A percentile compares a stretch with the other conserved stretches of the same genome.
Conservation (phyloP, 2,888 invertebrate genomes). For the Limulus polyphemus region DNA sequence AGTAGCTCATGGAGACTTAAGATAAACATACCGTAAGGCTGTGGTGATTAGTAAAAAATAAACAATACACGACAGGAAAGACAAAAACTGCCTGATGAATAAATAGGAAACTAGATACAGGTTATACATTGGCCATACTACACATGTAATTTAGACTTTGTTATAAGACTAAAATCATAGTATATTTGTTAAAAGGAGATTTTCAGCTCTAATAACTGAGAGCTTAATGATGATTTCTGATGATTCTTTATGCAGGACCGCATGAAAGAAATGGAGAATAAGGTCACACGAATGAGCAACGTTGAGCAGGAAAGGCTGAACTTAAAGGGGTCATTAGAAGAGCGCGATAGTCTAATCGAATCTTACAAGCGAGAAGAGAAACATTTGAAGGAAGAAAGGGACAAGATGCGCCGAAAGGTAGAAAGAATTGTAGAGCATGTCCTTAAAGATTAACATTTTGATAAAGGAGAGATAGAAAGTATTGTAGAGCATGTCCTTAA, state of each 20-base stretch:
- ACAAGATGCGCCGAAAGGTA: slow-evolving; percentile 32
- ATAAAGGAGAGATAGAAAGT: too few species aligned
- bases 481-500: too few species aligned
- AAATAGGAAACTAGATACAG: too few species aligned
- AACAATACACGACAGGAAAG: too few species aligned
- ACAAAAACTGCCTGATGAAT: too few species aligned
- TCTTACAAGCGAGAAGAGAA: slow-evolving; percentile 54
- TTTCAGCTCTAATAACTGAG: background rate
- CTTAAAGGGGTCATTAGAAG: slow-evolving; percentile 55
- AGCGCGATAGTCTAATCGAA: slow-evolving; percentile 59
- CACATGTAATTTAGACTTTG: too few species aligned
- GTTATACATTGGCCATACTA: too few species aligned
- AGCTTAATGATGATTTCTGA: slow-evolving; percentile 2
- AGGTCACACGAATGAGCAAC: slow-evolving; percentile 30
- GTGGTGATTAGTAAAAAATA: too few species aligned
- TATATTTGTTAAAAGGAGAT: background rate
- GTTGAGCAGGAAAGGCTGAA: slow-evolving; percentile 50
- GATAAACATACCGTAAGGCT: too few species aligned
- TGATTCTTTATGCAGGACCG: slow-evolving; percentile 36
- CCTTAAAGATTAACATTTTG: too few species aligned
- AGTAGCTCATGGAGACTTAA: too few species aligned
- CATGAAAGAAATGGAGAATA: slow-evolving; percentile 39
- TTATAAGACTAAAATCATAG: too few species aligned
- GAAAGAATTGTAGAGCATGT: background rate
- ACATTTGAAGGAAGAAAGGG: slow-evolving; percentile 55